A percentile compares a stretch with the other conserved stretches of the same genome.
These are phyloP conservation scores for Dexiosoma caninum DNA, from an alignment of 2,888 invertebrate genomes.

Conservation along the genomic window DNA sequence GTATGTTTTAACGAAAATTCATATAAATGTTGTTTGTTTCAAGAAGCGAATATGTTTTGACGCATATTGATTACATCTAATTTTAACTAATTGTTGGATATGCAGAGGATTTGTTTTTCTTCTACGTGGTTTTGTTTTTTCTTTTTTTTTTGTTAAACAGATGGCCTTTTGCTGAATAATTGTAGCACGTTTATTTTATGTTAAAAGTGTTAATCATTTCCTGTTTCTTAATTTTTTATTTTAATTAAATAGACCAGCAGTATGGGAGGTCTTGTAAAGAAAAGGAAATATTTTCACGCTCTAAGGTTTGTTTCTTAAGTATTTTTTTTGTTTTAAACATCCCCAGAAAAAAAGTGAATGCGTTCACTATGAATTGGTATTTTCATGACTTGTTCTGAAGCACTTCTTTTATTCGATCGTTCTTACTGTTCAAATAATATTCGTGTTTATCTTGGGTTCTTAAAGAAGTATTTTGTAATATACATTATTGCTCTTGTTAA, in stretches of 20 bases:
- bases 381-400: too few species aligned
- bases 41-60: constrained; percentile 1
- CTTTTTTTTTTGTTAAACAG: neutral
- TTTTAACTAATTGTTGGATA: constrained; percentile 25
- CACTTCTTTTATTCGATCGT: too few species aligned
- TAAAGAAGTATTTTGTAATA: too few species aligned
- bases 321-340: neutral
- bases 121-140: neutral
- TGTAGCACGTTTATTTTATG: constrained; percentile 36
- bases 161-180: neutral
- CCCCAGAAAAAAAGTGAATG: too few species aligned
- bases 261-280: neutral
- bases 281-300: neutral
- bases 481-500: too few species aligned
- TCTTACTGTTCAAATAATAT: too few species aligned
- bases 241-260: neutral
- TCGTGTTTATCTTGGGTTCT: too few species aligned
- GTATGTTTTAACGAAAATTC: neutral
- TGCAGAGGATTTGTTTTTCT: too few species aligned
- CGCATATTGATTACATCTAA: constrained; percentile 7
- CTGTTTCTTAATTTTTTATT: constrained; percentile 16
- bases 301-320: neutral
- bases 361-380: too few species aligned
- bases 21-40: neutral
- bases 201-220: constrained; percentile 29